Evolutionary conservation across 2,888 invertebrate species (phyloP).

Genomic region (Epistrophella euchroma): DNA sequence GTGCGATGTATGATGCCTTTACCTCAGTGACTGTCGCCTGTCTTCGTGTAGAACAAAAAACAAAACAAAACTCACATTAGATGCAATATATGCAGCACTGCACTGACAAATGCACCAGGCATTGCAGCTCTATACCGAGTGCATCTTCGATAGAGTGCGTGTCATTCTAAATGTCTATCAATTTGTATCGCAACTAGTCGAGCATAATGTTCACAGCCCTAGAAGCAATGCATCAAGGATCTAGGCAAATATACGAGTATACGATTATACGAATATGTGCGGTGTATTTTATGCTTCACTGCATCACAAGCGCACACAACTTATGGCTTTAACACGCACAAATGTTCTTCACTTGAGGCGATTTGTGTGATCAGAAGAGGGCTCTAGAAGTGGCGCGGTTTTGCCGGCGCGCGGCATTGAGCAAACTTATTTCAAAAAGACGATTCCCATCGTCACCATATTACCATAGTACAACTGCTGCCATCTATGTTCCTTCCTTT

Average conservation of each 20-base stretch:
- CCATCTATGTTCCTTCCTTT: conserved; percentile 80
- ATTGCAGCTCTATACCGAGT: conserved; percentile 6
- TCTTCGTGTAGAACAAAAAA: conserved; percentile 12
- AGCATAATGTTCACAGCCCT: conserved; percentile 71
- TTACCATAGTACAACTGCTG: conserved; percentile 66
- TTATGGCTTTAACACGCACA: conserved; percentile 45
- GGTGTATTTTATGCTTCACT: not conserved
- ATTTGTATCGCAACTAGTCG: conserved; percentile 75
- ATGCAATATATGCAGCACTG: conserved; percentile 27
- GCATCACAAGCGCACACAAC: conserved; percentile 29
- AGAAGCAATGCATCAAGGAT: conserved; percentile 63
- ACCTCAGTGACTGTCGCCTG: conserved; percentile 4
- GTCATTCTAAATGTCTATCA: conserved; percentile 74
- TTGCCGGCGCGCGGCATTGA: not conserved
- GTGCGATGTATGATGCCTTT: too few relatives aligned
- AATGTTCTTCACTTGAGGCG: conserved; percentile 38
- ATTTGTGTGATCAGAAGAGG: conserved; percentile 6
- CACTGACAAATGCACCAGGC: conserved; percentile 3
- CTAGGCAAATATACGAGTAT: conserved; percentile 15
- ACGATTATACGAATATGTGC: not conserved
- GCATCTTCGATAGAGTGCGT: conserved; percentile 68
- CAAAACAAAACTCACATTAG: conserved; percentile 51
- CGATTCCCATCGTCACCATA: conserved; percentile 58
- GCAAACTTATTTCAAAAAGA: conserved; percentile 33
- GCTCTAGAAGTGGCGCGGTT: not conserved